Percentiles rank a stretch among this genome's conserved stretches.
Evolutionary conservation across 2,888 invertebrate species (phyloP).

Genomic region (Plebejus argus): DNA sequence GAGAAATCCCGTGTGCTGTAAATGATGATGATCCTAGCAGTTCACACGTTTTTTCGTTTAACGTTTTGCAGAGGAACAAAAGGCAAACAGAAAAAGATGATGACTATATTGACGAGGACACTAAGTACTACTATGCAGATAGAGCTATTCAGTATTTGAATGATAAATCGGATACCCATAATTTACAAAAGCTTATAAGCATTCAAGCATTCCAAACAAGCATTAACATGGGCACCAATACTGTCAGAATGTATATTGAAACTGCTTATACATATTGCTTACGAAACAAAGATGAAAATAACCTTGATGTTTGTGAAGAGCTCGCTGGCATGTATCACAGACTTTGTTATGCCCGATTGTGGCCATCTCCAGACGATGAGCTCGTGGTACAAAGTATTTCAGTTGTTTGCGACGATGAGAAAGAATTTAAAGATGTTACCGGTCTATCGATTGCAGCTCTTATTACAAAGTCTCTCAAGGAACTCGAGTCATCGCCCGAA

Average conservation of each 20-base stretch:
- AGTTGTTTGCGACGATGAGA: constrained; percentile 61
- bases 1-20: neutral
- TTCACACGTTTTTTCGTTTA: constrained; percentile 38
- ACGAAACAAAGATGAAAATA: constrained; percentile 48
- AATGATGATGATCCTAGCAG: constrained; percentile 43
- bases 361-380: constrained; percentile 63
- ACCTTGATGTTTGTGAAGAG: constrained; percentile 59
- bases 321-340: constrained; percentile 57
- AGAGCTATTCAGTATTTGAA: constrained; percentile 57
- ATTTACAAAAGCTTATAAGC: constrained; percentile 60
- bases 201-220: constrained; percentile 55
- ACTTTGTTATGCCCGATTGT: constrained; percentile 60
- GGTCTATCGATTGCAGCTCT: constrained; percentile 54
- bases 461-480: constrained; percentile 52
- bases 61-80: constrained; percentile 44
- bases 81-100: constrained; percentile 51
- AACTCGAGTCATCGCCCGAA: constrained; percentile 53
- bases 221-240: constrained; percentile 54
- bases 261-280: constrained; percentile 62
- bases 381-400: constrained; percentile 52
- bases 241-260: constrained; percentile 64
- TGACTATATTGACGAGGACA: constrained; percentile 61
- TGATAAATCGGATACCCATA: constrained; percentile 51
- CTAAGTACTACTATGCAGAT: constrained; percentile 59
- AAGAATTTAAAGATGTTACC: constrained; percentile 54